Evolutionary conservation across 2,797 vertebrate species (phyloP).

Genomic region (Girardinus metallicus): DNA sequence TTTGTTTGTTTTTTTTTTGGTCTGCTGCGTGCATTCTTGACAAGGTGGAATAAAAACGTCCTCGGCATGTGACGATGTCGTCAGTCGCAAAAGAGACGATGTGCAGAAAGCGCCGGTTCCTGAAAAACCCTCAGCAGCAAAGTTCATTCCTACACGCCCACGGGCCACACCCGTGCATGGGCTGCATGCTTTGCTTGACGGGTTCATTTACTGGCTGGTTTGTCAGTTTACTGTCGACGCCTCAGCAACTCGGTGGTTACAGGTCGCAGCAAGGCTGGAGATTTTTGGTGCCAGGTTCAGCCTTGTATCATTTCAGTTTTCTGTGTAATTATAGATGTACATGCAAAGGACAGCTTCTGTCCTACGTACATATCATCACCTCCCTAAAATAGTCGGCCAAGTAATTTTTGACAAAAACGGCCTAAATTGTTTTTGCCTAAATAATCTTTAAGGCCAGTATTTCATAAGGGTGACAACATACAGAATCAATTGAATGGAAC

Average conservation of each 20-base stretch:
- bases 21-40: conserved; percentile 2
- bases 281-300: conserved; percentile 1
- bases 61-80: neutral
- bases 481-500: neutral
- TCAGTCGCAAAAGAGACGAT: neutral
- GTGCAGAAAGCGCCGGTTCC: neutral
- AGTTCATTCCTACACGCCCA: conserved; percentile 1
- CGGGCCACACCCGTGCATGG: neutral
- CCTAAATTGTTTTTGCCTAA: too few species aligned
- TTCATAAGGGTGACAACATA: neutral
- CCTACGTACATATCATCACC: neutral
- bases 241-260: conserved; percentile 17
- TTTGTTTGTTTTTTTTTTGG: too few species aligned
- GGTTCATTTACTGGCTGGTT: conserved; percentile 21
- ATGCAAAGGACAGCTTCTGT: neutral
- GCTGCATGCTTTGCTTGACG: neutral
- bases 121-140: neutral
- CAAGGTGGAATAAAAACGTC: conserved; percentile 18
- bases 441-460: too few species aligned
- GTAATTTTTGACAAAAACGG: too few species aligned
- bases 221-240: conserved; percentile 45
- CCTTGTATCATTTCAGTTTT: neutral
- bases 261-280: conserved; percentile 34
- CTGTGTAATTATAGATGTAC: neutral
- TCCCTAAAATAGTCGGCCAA: too few species aligned